Conservation (phyloP, 2,888 invertebrate species). For the Eilema sororculum region DNA sequence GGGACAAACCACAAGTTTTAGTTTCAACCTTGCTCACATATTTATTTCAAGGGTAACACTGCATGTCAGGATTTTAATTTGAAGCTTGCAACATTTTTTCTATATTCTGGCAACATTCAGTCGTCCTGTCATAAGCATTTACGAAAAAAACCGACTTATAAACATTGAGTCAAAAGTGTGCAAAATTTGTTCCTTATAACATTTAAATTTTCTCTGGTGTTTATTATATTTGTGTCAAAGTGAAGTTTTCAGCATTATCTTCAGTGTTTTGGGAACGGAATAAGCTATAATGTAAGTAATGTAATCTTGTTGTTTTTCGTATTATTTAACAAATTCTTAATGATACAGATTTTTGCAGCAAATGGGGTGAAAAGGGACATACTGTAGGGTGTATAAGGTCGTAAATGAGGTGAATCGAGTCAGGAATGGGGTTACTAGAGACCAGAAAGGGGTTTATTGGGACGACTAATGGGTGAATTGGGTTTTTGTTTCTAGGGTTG, state of each 20-base stretch:
- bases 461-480: constrained; percentile 14
- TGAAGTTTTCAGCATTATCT: constrained; percentile 9
- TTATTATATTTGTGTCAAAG: constrained; percentile 8
- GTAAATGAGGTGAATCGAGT: too few species aligned
- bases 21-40: neutral
- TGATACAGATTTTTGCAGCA: neutral
- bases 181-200: constrained; percentile 11
- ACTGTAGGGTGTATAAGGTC: neutral
- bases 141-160: constrained; percentile 7
- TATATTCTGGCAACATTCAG: constrained; percentile 13
- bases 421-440: constrained; percentile 4
- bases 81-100: constrained; percentile 13
- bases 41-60: constrained; percentile 3
- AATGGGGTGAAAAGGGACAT: constrained; percentile 10
- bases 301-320: constrained; percentile 13
- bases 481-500: constrained; percentile 14
- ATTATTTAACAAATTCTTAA: constrained; percentile 10
- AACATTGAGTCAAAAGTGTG: constrained; percentile 12
- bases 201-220: constrained; percentile 16
- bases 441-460: constrained; percentile 4
- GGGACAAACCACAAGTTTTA: constrained; percentile 1
- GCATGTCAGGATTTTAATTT: constrained; percentile 11
- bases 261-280: constrained; percentile 10
- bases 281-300: constrained; percentile 12
- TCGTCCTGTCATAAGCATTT: constrained; percentile 13